A percentile compares a stretch with the other conserved stretches of the same genome.
Conservation (phyloP, 2,888 invertebrate species). For the Amphipyra tragopoginis region DNA sequence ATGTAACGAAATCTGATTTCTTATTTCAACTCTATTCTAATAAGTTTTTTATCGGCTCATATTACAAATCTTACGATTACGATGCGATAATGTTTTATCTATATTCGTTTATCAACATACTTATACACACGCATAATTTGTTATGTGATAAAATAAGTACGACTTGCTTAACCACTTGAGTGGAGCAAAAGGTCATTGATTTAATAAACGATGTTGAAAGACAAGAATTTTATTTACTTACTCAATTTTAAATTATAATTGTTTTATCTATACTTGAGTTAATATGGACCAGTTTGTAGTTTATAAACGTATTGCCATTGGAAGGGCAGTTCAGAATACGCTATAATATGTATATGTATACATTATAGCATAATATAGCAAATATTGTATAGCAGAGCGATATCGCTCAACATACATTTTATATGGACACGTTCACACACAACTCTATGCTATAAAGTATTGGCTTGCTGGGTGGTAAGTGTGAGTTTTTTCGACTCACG, state of each 20-base stretch:
- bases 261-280: constrained; percentile 19
- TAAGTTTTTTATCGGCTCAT: neutral
- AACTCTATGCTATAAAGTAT: too few species aligned
- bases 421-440: too few species aligned
- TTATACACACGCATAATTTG: constrained; percentile 18
- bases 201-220: constrained; percentile 31
- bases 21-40: neutral
- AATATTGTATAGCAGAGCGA: too few species aligned
- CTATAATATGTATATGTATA: too few species aligned
- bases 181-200: constrained; percentile 48
- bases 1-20: neutral
- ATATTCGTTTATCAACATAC: constrained; percentile 17
- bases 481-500: too few species aligned
- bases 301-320: too few species aligned
- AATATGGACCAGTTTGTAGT: constrained; percentile 8
- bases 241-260: constrained; percentile 7
- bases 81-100: constrained; percentile 28
- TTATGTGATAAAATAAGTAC: constrained; percentile 23
- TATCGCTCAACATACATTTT: too few species aligned
- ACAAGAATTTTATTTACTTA: neutral
- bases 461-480: too few species aligned
- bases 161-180: constrained; percentile 26
- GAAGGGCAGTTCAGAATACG: too few species aligned
- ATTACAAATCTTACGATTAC: constrained; percentile 1
- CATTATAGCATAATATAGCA: too few species aligned